Base-by-base conservation (phyloP, 2,797 vertebrate species). In the Carcharodon carcharias region DNA sequence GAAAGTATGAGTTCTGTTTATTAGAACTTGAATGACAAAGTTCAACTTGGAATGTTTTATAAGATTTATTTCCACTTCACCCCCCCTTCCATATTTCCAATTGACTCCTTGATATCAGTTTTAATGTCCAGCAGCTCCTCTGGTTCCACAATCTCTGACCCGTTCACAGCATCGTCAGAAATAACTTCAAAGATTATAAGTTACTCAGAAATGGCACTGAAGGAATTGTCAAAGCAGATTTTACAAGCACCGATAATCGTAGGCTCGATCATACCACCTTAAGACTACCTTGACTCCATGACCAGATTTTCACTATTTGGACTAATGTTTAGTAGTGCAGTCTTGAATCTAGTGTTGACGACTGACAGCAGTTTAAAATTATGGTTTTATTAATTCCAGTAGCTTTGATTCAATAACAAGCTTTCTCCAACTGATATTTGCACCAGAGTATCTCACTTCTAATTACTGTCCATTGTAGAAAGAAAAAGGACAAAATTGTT, bases 211-310 rank as follows among this genome's bases (percentile, higher is more conserved):
- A 98, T 97, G 88, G 97, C 98, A 97, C 99, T 99, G 97, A 98
- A 99, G 96, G 98, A 98, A 97, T 99, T 99, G 97, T 99, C 99
- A 12, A 99, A 99, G 97, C 99, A 99, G 73, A 99, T 97, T 96
- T 97, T 97, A 97, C 99, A 99, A 97, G 99, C 99, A 2, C 99
- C 99, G 0, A 97, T 97, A 85, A 98, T 98, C 0, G 98, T 98
- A 77, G 97, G 96, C 88, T 99, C 98, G 3, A 88, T 91, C 6
- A 54, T 96, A 26, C 35, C 9, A n/a, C 73, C 35, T 35, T 35
- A 40, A n/a, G n/a, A n/a, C n/a, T n/a, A n/a, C n/a, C n/a, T n/a
- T n/a, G n/a, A 23, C 45, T n/a, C 12, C 80, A 4, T 87, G 4
- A 54, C 45, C 45, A 50, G 45, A 50, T 1, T 50, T 50, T 50